Conservation (phyloP, 2,888 invertebrate species). For the Neocrepidodera transversa region DNA sequence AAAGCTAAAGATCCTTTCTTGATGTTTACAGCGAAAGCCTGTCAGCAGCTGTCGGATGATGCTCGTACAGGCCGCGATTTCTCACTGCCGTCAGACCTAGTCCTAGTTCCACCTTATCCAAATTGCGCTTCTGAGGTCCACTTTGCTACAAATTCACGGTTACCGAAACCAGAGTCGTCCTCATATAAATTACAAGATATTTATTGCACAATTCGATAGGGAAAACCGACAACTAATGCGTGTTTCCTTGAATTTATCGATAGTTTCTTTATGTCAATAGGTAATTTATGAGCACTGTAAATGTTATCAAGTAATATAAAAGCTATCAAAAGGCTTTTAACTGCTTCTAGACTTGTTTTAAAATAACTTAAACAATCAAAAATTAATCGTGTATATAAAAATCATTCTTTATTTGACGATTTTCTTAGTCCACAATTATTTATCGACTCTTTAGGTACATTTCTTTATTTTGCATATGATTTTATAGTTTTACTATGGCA, state of each 20-base stretch:
- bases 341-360: no score
- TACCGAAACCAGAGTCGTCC: constrained; percentile 31
- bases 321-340: no score
- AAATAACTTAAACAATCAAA: no score
- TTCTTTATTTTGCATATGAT: no score
- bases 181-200: background rate
- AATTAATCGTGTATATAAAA: no score
- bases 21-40: constrained; percentile 49
- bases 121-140: constrained; percentile 51
- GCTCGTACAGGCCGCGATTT: constrained; percentile 53
- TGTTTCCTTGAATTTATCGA: background rate
- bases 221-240: background rate
- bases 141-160: constrained; percentile 51
- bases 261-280: background rate
- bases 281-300: no score
- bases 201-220: background rate
- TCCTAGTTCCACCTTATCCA: constrained; percentile 54
- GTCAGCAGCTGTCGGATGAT: constrained; percentile 56
- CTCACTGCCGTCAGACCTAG: constrained; percentile 52
- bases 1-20: constrained; percentile 43
- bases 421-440: no score
- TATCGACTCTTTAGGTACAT: no score
- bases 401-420: no score
- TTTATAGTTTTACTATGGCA: no score
- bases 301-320: no score